Conservation (phyloP, 2,113 vertebrate species). For the Alethe castanea region DNA sequence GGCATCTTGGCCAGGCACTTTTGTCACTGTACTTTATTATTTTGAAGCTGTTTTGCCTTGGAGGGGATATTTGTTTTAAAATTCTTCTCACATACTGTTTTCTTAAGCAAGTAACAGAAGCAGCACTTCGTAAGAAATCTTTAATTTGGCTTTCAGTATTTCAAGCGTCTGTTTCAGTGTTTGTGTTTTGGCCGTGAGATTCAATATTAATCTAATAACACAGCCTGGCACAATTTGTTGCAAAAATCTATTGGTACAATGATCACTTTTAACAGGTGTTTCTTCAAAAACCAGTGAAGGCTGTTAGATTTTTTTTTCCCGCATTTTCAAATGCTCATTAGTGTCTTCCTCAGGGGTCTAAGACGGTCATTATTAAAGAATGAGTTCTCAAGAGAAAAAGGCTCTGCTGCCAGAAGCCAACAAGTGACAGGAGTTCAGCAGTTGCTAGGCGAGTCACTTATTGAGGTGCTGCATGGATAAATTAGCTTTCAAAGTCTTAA, state of each 20-base stretch:
- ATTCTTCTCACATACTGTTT: background rate
- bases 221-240: constrained; percentile 1
- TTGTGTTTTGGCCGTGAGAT: constrained; percentile 9
- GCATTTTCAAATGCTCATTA: constrained; percentile 80
- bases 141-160: constrained; percentile 39
- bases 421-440: constrained; percentile 72
- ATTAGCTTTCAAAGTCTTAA: constrained; percentile 79
- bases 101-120: background rate
- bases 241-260: background rate
- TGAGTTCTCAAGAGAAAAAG: constrained; percentile 48
- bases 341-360: constrained; percentile 63
- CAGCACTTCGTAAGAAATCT: constrained; percentile 2
- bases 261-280: constrained; percentile 46
- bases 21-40: background rate
- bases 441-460: constrained; percentile 60
- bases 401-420: constrained; percentile 57
- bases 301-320: constrained; percentile 41
- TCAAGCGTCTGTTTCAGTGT: background rate
- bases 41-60: background rate
- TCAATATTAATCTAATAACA: background rate
- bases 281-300: constrained; percentile 15
- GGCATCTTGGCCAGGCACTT: background rate
- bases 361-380: constrained; percentile 69
- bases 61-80: background rate
- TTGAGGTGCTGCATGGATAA: constrained; percentile 68